Evolutionary conservation across 2,797 vertebrate species (phyloP).

Genomic region (Propithecus perrieri): DNA sequence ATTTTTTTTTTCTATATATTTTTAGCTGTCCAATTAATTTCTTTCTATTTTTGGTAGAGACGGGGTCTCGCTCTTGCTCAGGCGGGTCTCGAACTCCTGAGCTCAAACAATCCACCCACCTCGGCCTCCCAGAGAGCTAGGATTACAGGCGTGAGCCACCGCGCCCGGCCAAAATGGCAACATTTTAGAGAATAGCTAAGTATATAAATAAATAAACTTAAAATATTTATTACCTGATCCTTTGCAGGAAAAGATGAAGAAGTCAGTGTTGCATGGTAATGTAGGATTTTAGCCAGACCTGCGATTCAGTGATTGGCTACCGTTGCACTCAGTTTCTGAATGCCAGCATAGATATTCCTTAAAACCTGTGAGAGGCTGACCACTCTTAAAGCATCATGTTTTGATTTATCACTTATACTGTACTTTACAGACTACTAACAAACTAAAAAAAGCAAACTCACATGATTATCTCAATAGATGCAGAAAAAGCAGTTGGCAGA

Average conservation of each 20-base stretch:
- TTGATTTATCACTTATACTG: neutral
- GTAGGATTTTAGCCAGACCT: neutral
- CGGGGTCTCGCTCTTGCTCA: too few relatives aligned
- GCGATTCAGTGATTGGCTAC: neutral
- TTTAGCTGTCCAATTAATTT: too few relatives aligned
- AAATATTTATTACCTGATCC: too few relatives aligned
- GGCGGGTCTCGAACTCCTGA: neutral
- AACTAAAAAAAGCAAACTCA: neutral
- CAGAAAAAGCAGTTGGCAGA: neutral
- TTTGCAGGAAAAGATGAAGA: neutral
- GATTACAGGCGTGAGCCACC: too few relatives aligned
- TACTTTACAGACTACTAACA: constrained; percentile 19
- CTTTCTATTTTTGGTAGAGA: too few relatives aligned
- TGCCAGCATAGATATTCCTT: neutral
- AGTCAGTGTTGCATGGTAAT: neutral
- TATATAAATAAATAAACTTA: neutral
- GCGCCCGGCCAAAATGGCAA: neutral
- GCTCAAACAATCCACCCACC: neutral
- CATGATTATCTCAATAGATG: neutral
- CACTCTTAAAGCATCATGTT: neutral
- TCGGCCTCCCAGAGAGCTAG: too few relatives aligned
- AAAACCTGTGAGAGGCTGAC: neutral
- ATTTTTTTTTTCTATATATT: too few relatives aligned
- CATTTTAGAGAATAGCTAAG: neutral
- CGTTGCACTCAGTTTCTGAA: neutral